Conservation (phyloP, 2,797 vertebrate genomes). For the Carcharodon carcharias region DNA sequence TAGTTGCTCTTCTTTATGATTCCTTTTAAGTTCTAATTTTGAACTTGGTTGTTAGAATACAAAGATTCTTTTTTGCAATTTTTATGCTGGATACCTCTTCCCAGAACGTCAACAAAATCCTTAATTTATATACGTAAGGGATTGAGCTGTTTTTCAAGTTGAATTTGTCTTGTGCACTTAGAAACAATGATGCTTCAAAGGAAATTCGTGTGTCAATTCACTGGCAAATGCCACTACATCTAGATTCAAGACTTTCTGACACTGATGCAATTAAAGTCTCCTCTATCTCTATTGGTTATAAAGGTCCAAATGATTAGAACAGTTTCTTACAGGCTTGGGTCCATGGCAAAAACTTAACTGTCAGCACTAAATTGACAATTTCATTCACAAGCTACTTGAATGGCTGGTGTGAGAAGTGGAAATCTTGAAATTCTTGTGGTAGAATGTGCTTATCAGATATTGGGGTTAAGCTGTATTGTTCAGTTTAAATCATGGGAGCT, state of each 20-base stretch:
- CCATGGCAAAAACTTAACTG: neutral
- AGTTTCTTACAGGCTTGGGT: neutral
- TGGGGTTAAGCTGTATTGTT: neutral
- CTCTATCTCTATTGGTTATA: neutral
- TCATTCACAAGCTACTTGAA: neutral
- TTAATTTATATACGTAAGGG: neutral
- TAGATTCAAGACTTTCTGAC: neutral
- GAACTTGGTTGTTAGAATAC: neutral
- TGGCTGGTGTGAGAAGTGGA: neutral
- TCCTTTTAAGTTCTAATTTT: neutral
- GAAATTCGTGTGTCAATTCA: neutral
- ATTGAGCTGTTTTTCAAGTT: neutral
- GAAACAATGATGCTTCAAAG: neutral
- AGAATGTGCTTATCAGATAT: neutral
- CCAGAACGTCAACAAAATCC: neutral
- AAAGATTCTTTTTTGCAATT: neutral
- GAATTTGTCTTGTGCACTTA: neutral
- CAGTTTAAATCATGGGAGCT: neutral
- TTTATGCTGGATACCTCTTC: neutral
- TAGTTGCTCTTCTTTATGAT: neutral
- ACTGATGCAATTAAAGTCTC: neutral
- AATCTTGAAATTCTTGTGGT: neutral
- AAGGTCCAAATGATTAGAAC: neutral
- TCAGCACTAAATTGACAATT: neutral
- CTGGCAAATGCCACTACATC: neutral